phyloP scores from a whole-genome alignment of 2,888 invertebrate genomes.

The Drosophila mercatorum region DNA sequence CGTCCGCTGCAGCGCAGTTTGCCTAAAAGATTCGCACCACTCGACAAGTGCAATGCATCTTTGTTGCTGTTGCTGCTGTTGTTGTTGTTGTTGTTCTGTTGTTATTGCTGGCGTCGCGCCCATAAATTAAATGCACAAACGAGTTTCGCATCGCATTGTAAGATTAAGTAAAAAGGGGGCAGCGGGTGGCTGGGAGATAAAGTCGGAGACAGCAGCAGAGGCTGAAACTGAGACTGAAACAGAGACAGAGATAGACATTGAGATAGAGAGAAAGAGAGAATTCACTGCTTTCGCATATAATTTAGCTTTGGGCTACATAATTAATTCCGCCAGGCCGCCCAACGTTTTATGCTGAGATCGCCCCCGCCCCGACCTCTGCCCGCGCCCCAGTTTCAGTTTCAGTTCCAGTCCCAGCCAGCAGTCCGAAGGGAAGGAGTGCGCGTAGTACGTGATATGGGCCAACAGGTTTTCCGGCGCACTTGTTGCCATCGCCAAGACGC shows the following conservation, averaged over 20 bases:
- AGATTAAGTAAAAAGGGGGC: slow-evolving; percentile 73
- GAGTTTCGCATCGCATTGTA: slow-evolving; percentile 70
- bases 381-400: slow-evolving; percentile 24
- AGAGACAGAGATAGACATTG: slow-evolving; percentile 10
- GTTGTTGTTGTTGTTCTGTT: slow-evolving; percentile 35
- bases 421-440: slow-evolving; percentile 49
- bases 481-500: slow-evolving; percentile 65
- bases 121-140: slow-evolving; percentile 81
- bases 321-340: slow-evolving; percentile 78
- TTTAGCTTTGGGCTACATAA: slow-evolving; percentile 81
- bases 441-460: slow-evolving; percentile 79
- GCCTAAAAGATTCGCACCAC: slow-evolving; percentile 63
- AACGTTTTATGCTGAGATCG: slow-evolving; percentile 58
- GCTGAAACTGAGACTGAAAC: slow-evolving; percentile 1
- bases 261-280: slow-evolving; percentile 33
- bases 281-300: slow-evolving; percentile 79
- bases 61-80: slow-evolving; percentile 33
- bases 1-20: slow-evolving; percentile 32
- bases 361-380: background rate
- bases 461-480: slow-evolving; percentile 78
- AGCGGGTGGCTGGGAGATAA: slow-evolving; percentile 25
- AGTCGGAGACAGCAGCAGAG: slow-evolving; percentile 17
- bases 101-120: slow-evolving; percentile 74
- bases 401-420: slow-evolving; percentile 1
- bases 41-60: slow-evolving; percentile 74